Evolutionary conservation across 2,113 vertebrate genomes (phyloP), one percentile per base, ranked within the genome.

Genomic region (Pseudolaguvia tuberculata): DNA sequence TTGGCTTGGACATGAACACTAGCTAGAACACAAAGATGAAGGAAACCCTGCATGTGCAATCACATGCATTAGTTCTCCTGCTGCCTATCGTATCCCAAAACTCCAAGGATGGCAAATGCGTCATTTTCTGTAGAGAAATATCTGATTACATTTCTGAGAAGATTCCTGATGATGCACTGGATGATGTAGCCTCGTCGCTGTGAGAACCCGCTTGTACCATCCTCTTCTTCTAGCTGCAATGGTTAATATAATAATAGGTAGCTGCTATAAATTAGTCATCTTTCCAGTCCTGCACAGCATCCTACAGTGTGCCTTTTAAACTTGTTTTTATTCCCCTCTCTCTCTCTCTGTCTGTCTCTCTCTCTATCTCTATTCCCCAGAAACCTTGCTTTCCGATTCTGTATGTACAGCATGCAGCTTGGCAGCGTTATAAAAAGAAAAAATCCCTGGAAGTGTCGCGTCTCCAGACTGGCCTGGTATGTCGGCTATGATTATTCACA

Each of bases 221-320:
- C 70, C 2, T 68, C 61, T 45, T 17, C 15, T 70, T 35, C 71
- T 51, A 15, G 23, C 18, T 42, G 47, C 35, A 42, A 29, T 58
- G 20, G 27, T 42, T n/a, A n/a, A n/a, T n/a, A n/a, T n/a, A n/a
- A n/a, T 52, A 51, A 45, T 31, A 39, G 31, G 62, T 39, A 48
- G 62, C 20, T n/a, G 27, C 53, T 62, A 39, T 76, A 47, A 79
- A 79, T 76, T 63, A 69, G 57, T 63, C 42, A 80, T 63, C 5
- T 4, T 62, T 29, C 52, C 29, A 55, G 52, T 76, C 73, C 45
- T 61, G 12, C 63, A 31, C 50, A 63, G 52, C 48, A 55, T 7
- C 15, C 51, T 31, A 52, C 35, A 21, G 13, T 14, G 4, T 39
- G 10, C 52, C 51, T 52, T 79, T 55, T 47, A n/a, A 76, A 70